phyloP scores from a whole-genome alignment of 2,113 vertebrate genomes.

The Nanorana parkeri region DNA sequence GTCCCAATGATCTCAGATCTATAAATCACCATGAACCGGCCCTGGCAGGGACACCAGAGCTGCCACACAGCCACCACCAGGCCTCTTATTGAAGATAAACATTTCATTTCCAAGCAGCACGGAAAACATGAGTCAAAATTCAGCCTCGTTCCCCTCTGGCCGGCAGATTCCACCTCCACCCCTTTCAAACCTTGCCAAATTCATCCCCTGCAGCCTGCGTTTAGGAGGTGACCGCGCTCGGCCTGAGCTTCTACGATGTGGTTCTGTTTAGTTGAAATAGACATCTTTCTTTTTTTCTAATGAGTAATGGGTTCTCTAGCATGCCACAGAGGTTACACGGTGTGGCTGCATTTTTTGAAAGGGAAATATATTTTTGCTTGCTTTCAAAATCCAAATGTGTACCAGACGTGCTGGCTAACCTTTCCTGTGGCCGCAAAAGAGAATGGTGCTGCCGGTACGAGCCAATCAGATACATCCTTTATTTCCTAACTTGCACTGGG shows the following conservation, averaged over 20 bases:
- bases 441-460: too few species aligned
- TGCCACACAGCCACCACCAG: background rate
- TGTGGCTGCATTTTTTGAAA: conserved; percentile 7
- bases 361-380: background rate
- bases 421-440: too few species aligned
- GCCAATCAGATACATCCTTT: too few species aligned
- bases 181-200: conserved; percentile 43
- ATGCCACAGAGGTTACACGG: conserved; percentile 16
- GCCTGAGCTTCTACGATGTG: conserved; percentile 7
- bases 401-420: conserved; percentile 5
- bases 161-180: conserved; percentile 5
- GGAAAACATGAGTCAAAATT: conserved; percentile 51
- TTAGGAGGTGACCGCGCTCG: conserved; percentile 21
- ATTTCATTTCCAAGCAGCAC: conserved; percentile 1
- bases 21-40: background rate
- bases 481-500: too few species aligned
- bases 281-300: conserved; percentile 22
- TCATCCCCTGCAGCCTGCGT: conserved; percentile 31
- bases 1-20: background rate
- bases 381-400: background rate
- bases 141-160: background rate
- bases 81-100: background rate
- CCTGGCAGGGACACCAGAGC: background rate
- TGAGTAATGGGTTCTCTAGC: conserved; percentile 32
- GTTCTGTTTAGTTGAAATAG: conserved; percentile 36